These are phyloP conservation scores for Aspidoscelis tigris DNA, from an alignment of 2,113 vertebrate genomes.

Conservation along the genomic window DNA sequence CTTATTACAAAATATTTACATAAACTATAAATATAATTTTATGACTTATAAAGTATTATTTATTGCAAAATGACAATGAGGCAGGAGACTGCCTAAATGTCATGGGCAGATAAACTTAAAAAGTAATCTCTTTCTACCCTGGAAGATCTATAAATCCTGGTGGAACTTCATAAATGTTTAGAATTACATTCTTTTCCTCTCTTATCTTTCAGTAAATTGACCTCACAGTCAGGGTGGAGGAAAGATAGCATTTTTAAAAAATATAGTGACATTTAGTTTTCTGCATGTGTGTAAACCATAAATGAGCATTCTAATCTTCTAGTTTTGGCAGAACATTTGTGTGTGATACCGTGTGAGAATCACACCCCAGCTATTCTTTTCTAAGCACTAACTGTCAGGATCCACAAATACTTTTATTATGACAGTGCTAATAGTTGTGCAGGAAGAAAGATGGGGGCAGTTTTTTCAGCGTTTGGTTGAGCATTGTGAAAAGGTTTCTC, in stretches of 20 bases:
- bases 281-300: background rate
- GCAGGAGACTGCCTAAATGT: background rate
- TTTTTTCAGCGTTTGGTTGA: background rate
- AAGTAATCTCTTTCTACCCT: slow-evolving; percentile 4
- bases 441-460: background rate
- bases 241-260: background rate
- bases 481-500: background rate
- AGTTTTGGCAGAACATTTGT: background rate
- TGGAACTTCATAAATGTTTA: background rate
- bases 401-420: background rate
- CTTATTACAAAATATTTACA: no score
- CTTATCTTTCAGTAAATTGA: slow-evolving; percentile 22
- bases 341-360: background rate
- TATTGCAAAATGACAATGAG: background rate
- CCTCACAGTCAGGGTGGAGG: background rate
- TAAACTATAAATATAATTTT: no score
- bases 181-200: slow-evolving; percentile 7
- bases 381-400: background rate
- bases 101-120: slow-evolving; percentile 23
- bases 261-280: background rate
- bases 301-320: slow-evolving; percentile 3
- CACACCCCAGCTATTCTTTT: background rate
- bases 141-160: background rate
- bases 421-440: background rate
- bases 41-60: no score